Evolutionary conservation across 1,140 invertebrate species (phyloP), one percentile per base, ranked within the genome.

Genomic region (Macrosteles quadrilineatus): DNA sequence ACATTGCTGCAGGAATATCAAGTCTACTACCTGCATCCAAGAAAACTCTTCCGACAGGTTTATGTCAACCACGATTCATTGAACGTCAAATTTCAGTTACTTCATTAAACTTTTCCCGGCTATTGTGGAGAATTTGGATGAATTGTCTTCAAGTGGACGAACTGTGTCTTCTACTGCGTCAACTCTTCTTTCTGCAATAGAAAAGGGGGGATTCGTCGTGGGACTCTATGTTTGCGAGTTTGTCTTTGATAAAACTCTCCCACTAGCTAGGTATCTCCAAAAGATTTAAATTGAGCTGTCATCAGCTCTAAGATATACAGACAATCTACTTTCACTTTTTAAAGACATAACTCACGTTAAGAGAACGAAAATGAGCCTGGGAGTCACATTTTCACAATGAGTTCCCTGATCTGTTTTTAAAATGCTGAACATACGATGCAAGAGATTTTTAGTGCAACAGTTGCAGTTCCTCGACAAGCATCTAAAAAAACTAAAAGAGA

Each of bases 241-340:
- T 21, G 6, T 53, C 4, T 53, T 53, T 21, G 21, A 53, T 53
- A 6, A 11, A 6, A 53, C 47, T 17, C 19, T 53, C 9, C 47
- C 47, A 6, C n/a, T 69, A 32, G 32, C 21, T 40, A 69, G 36
- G 43, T 40, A 59, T 36, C 27, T 64, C 21, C 57, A 69, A 69
- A 69, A 21, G 21, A 17, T 31, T 32, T 29, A 40, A 32, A 40
- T 36, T 59, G 29, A 69, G 31, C 31, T 63, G 43, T 69, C 68
- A 29, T 27, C 40, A 59, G n/a, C 57, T 63, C 21, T 62, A n/a
- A 69, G 63, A 27, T 59, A 59, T 36, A 40, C 68, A 31, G 55
- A 63, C 45, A 45, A 64, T 63, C 29, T 31, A 12, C 30, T 57
- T 25, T 25, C 23, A 29, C 19, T 31, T 21, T 68, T 68, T n/a